Base-by-base conservation (phyloP, 2,888 invertebrate species). In the Diloba caeruleocephala region DNA sequence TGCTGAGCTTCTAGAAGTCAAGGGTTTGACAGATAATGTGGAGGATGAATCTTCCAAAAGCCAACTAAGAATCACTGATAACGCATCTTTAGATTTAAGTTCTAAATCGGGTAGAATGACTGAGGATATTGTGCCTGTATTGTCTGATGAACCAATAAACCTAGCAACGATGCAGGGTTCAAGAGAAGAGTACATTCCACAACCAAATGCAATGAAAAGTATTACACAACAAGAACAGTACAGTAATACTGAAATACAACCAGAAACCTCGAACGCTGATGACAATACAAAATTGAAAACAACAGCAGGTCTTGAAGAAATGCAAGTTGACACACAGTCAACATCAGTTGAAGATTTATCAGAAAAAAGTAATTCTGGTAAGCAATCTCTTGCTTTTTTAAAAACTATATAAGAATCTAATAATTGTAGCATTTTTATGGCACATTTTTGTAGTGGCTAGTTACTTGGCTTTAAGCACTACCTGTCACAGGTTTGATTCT, bases 1-100 rank as follows among this genome's bases (percentile, higher is more conserved):
- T 12, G 97, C 97, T 3, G 97, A 97, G 84, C 88, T 96, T 60
- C 87, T 97, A 73, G 96, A 96, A 71, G 96, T 97, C 43, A 96
- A 96, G 83, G 97, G 97, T 48, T 93, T 97, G 58, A 96, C 97
- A 36, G 95, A 96, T 78, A 94, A 94, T 76, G 68, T 78, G 41
- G 93, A 93, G 53, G 92, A 93, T 57, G 93, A 93, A 76, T 79
- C 87, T 54, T 79, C 88, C 49, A 89, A 88, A 67, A 82, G 60
- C 33, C 82, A 85, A 59, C 59, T 90, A 60, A 81, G 78, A 67
- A 76, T 89, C 51, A 85, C 61, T 76, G 91, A 92, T 51, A 84
- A 82, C 74, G 78, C 77, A 51, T 91, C 92, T 31, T 70, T 93
- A 81, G 92, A 93, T 79, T 81, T 93, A 81, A 92, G 89, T 79